phyloP scores from a whole-genome alignment of 2,113 vertebrate genomes.

The Vireo altiloquus region DNA sequence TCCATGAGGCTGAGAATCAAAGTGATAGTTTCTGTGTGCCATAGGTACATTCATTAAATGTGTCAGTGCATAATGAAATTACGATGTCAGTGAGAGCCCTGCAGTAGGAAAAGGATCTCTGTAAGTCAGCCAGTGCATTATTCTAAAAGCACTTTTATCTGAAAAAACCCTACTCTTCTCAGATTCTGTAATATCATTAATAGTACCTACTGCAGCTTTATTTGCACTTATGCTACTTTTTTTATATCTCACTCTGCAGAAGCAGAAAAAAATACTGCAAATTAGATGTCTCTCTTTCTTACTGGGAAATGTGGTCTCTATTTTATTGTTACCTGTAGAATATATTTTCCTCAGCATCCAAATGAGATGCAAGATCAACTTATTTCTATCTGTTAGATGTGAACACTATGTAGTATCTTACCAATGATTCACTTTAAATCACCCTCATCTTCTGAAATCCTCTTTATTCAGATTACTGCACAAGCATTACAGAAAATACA shows the following conservation, averaged over 20 bases:
- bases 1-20: neutral
- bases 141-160: neutral
- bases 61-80: neutral
- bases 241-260: neutral
- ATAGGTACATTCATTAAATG: neutral
- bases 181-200: neutral
- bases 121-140: neutral
- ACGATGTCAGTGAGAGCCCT: rapidly evolving
- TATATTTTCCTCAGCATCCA: neutral
- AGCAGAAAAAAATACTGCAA: neutral
- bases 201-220: neutral
- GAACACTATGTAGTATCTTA: neutral
- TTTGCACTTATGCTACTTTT: neutral
- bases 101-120: neutral
- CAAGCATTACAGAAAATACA: neutral
- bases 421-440: neutral
- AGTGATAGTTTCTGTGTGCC: neutral
- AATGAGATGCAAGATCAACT: neutral
- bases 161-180: neutral
- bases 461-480: conserved; percentile 21
- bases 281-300: neutral
- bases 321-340: neutral
- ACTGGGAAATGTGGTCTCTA: neutral
- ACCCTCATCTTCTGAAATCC: neutral
- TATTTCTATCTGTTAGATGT: neutral